Base-by-base conservation (phyloP, 2,797 vertebrate genomes). In the Huso huso region DNA sequence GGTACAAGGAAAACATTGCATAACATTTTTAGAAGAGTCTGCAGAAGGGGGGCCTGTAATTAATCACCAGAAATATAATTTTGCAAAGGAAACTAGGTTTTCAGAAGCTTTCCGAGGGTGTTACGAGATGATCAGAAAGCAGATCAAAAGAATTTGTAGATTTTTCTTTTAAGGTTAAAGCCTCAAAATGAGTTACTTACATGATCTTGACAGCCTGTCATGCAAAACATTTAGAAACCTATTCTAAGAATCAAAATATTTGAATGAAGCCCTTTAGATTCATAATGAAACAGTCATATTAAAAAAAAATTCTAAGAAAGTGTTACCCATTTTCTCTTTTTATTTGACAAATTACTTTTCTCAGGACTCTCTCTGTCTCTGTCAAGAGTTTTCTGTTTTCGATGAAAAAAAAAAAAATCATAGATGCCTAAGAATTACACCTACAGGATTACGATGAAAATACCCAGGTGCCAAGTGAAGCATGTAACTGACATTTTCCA, bases 371-470 rank as follows among this genome's bases (percentile, higher is more conserved):
- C 73, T 73, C 57, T 1, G 50, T 3, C 77, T 75, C 66, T 63
- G 12, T 66, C 69, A 37, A 5, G 37, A 37, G 37, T 37, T 53
- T 61, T 58, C 63, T 67, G 51, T 62, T 13, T 59, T n/a, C 11
- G 6, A 6, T 64, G 8, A 74, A 15, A 79, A 77, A 75, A 52
- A 52, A 65, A 55, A 12, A 75, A 81, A 81, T 78, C 81, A 77
- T 78, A 72, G 48, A 84, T 84, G 81, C 87, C 84, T 83, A 87
- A 83, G 86, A 87, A 87, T 71, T 61, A 63, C 48, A 62, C 53
- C 67, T 72, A 72, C 70, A 61, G 59, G 12, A 62, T 73, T 83
- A 85, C 83, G 61, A 12, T 75, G 86, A 86, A 85, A 79, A 49
- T 50, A 62, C 23, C 59, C 55, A 58, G 55, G 55, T 58, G 55